Evolutionary conservation across 2,797 vertebrate species (phyloP).

Genomic region (Austrolebias charrua): DNA sequence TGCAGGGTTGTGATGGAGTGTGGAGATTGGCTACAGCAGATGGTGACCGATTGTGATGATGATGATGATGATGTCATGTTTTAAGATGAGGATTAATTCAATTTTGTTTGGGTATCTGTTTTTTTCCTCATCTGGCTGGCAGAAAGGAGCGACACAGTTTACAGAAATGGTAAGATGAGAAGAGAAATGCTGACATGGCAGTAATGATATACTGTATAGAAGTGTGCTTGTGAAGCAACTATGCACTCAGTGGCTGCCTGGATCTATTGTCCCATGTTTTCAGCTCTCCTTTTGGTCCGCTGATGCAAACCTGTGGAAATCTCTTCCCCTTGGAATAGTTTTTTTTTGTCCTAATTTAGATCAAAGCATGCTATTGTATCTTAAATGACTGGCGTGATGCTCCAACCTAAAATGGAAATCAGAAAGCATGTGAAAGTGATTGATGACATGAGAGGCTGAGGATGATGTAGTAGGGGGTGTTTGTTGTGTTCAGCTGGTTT

Average conservation of each 20-base stretch:
- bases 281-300: slow-evolving; percentile 29
- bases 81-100: slow-evolving; percentile 51
- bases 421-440: slow-evolving; percentile 48
- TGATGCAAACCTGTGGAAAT: slow-evolving; percentile 44
- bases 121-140: slow-evolving; percentile 3
- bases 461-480: slow-evolving; percentile 45
- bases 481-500: slow-evolving; percentile 61
- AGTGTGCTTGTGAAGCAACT: slow-evolving; percentile 45
- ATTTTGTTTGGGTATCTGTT: slow-evolving; percentile 25
- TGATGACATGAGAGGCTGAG: slow-evolving; percentile 25
- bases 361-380: neutral
- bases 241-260: slow-evolving; percentile 9
- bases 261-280: slow-evolving; percentile 38
- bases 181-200: slow-evolving; percentile 42
- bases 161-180: slow-evolving; percentile 13
- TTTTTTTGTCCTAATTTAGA: slow-evolving; percentile 29
- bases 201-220: slow-evolving; percentile 22
- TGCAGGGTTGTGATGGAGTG: slow-evolving; percentile 37
- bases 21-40: slow-evolving; percentile 62
- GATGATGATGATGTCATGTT: slow-evolving; percentile 52
- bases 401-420: neutral
- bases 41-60: slow-evolving; percentile 65
- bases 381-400: slow-evolving; percentile 1
- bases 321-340: slow-evolving; percentile 14
- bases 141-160: slow-evolving; percentile 14